Evolutionary conservation across 2,797 vertebrate species (phyloP), one percentile per base, ranked within the genome.

Genomic region (Morelia viridis): DNA sequence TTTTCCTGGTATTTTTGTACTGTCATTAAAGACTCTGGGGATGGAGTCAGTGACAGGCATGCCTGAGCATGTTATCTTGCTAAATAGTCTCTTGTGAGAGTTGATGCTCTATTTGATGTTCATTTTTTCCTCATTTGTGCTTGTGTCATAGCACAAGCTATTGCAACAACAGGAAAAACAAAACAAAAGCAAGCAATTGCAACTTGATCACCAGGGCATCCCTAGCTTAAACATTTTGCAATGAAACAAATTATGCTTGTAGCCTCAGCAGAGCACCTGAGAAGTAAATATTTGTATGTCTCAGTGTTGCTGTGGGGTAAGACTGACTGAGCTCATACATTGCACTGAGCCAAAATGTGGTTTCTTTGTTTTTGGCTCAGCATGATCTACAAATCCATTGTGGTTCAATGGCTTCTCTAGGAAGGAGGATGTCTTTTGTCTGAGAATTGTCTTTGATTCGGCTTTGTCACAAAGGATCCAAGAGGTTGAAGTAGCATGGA

Each of bases 1-100:
- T 8, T 57, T 60, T 1, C 80, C 62, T 61, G 17, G 41, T 56
- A 24, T 86, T 84, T 86, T 90, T 57, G 85, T 89, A 60, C 46
- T 91, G 41, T 93, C 68, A 94, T 95, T 93, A 93, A 65, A 91
- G 15, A 83, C 91, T 53, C 31, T 58, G 46, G 26, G 19, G 50
- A 15, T 46, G 87, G 64, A 60, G 17, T 60, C 71, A 80, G 83
- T 86, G 53, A 31, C 68, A 64, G 41, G 92, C 22, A 35, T 89
- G 35, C 12, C 10, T 93, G 62, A 86, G 89, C 22, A 58, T 91
- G 57, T 88, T 61, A 90, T 91, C 50, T 94, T 93, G 88, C 62
- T 86, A 7, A 90, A 24, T 71, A 57, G 62, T 92, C 58, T 90
- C 2, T 28, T n/a, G 35, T 89, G 92, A 92, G 85, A 90, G 71